phyloP scores from a whole-genome alignment of 2,797 vertebrate species.

The Lepus oiostolus region DNA sequence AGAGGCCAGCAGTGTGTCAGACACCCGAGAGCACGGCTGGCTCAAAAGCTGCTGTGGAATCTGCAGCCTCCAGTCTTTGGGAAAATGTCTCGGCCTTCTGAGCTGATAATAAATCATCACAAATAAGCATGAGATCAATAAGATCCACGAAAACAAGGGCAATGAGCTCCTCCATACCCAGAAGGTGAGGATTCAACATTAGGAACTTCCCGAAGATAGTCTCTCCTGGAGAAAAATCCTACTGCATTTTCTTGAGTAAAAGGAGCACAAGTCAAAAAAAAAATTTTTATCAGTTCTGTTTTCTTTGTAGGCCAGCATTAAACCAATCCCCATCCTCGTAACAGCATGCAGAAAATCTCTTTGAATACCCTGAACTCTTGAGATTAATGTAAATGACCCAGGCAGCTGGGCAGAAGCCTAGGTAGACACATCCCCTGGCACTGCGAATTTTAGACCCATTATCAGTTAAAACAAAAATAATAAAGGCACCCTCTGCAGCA shows the following conservation, averaged over 20 bases:
- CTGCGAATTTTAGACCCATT: slow-evolving; percentile 66
- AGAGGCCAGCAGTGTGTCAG: not conserved
- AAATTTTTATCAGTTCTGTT: not conserved
- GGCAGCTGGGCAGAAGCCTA: slow-evolving; percentile 13
- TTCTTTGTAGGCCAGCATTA: slow-evolving; percentile 54
- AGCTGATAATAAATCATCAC: slow-evolving; percentile 29
- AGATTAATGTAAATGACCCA: not conserved
- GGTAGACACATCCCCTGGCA: slow-evolving; percentile 52
- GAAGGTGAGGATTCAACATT: not conserved
- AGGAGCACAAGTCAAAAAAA: slow-evolving; percentile 16
- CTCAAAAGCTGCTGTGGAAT: not conserved
- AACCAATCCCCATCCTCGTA: slow-evolving; percentile 5
- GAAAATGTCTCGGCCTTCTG: not conserved
- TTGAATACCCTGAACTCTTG: slow-evolving; percentile 35
- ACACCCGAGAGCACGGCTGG: not conserved
- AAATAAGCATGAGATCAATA: not conserved
- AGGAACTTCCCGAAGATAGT: slow-evolving; percentile 11
- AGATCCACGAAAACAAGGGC: not conserved
- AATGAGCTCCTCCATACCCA: not conserved
- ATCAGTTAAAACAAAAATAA: slow-evolving; percentile 18
- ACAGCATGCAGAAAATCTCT: slow-evolving; percentile 47
- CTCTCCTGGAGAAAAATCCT: not conserved
- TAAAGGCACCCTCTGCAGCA: not conserved
- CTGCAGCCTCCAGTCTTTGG: not conserved
- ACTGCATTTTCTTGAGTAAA: slow-evolving; percentile 20